Conservation (phyloP, 1,140 invertebrate species). For the Drosophila sechellia region DNA sequence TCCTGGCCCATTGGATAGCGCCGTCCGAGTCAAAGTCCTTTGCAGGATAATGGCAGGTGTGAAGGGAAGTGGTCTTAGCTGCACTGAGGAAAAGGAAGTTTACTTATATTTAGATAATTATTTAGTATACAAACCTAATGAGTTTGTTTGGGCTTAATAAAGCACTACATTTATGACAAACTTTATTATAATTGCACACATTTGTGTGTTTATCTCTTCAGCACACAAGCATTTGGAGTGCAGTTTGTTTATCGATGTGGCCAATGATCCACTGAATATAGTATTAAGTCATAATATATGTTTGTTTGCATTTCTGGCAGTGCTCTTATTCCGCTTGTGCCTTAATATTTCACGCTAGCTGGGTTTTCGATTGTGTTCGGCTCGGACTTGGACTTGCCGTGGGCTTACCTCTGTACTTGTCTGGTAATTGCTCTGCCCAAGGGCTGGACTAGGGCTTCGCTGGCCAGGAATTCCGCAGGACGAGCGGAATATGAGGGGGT, state of each 20-base stretch:
- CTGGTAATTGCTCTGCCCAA: constrained; percentile 68
- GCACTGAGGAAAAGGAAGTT: constrained; percentile 4
- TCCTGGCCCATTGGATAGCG: constrained; percentile 17
- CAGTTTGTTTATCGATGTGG: not conserved
- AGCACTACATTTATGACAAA: not conserved
- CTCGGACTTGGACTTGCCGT: constrained; percentile 27
- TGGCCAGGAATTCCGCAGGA: constrained; percentile 60
- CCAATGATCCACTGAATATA: no score
- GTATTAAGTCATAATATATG: no score
- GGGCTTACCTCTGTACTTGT: constrained; percentile 62
- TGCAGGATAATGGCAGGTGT: constrained; percentile 2
- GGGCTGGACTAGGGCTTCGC: constrained; percentile 59
- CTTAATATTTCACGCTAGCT: constrained; percentile 80
- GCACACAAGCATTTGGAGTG: no score
- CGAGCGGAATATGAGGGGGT: not conserved
- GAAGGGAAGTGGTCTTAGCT: constrained; percentile 1
- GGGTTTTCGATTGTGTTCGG: constrained; percentile 75
- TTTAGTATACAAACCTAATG: no score
- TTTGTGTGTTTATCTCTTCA: not conserved
- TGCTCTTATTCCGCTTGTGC: constrained; percentile 34
- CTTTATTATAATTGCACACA: not conserved
- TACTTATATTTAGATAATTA: no score
- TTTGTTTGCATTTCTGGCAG: constrained; percentile 4
- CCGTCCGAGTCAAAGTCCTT: constrained; percentile 39
- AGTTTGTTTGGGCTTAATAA: no score